Conservation (phyloP, 2,888 invertebrate genomes). For the Eupithecia subfuscata region DNA sequence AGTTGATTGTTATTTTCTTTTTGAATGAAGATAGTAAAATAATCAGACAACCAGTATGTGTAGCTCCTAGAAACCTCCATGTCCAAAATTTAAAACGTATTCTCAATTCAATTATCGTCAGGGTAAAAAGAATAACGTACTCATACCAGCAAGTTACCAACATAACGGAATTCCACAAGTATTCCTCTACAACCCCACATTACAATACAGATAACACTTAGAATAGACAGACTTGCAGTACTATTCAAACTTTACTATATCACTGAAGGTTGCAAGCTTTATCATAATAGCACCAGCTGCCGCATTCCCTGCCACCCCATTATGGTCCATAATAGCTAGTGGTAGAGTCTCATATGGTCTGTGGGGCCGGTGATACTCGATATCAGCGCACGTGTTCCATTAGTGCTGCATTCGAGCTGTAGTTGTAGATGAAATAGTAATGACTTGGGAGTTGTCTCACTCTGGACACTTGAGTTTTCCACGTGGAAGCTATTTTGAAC, state of each 20-base stretch:
- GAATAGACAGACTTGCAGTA: constrained; percentile 14
- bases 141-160: too few species aligned
- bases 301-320: constrained; percentile 2
- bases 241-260: constrained; percentile 27
- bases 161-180: not conserved
- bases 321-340: constrained; percentile 6
- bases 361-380: constrained; percentile 47
- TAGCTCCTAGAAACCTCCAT: too few species aligned
- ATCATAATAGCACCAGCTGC: constrained; percentile 60
- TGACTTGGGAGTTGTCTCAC: constrained; percentile 9
- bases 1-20: too few species aligned
- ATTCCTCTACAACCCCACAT: not conserved
- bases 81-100: too few species aligned
- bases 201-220: not conserved
- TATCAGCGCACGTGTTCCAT: constrained; percentile 69
- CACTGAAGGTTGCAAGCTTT: constrained; percentile 63
- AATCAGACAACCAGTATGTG: too few species aligned
- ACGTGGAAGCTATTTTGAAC: not conserved
- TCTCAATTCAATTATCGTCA: too few species aligned
- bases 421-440: constrained; percentile 35
- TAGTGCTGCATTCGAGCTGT: constrained; percentile 60
- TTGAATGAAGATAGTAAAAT: too few species aligned
- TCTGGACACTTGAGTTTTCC: not conserved
- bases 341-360: constrained; percentile 31
- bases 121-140: too few species aligned